These are phyloP conservation scores for Clivina fossor DNA, from an alignment of 2,888 invertebrate genomes.

Conservation along the genomic window DNA sequence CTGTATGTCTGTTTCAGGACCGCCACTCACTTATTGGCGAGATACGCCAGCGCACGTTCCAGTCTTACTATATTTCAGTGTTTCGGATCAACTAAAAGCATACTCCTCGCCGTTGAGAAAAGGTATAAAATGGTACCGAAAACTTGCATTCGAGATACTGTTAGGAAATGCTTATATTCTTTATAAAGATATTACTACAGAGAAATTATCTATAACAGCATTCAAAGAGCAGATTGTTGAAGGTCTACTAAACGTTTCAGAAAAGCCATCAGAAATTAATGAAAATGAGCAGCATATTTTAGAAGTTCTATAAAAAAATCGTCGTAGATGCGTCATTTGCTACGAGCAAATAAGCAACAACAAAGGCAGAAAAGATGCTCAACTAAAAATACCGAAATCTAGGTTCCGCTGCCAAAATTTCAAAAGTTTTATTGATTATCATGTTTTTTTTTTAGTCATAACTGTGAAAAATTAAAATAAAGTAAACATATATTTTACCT, in stretches of 20 bases:
- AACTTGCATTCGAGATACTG: constrained; percentile 41
- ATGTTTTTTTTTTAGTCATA: too few relatives aligned
- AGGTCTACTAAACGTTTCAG: not conserved
- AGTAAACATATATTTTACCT: too few relatives aligned
- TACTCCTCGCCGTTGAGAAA: constrained; percentile 41
- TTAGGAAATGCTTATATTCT: constrained; percentile 40
- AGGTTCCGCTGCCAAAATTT: too few relatives aligned
- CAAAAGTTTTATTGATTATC: too few relatives aligned
- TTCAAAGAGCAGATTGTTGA: constrained; percentile 13
- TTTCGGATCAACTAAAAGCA: constrained; percentile 43
- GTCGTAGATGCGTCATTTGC: constrained; percentile 20
- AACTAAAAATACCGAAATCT: too few relatives aligned
- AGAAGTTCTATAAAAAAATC: not conserved
- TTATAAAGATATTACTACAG: constrained; percentile 37
- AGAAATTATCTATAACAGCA: constrained; percentile 31
- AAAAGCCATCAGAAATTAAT: not conserved
- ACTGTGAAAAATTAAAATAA: too few relatives aligned
- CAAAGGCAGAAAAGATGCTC: too few relatives aligned
- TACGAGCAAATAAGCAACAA: too few relatives aligned
- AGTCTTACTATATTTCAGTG: too few relatives aligned
- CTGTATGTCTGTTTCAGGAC: too few relatives aligned
- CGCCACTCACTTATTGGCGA: too few relatives aligned
- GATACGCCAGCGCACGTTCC: too few relatives aligned
- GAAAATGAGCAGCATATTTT: not conserved
- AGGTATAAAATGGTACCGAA: constrained; percentile 44